A percentile compares a stretch with the other conserved stretches of the same genome.
Conservation (phyloP, 2,113 vertebrate genomes). For the Misgurnus mizolepis region DNA sequence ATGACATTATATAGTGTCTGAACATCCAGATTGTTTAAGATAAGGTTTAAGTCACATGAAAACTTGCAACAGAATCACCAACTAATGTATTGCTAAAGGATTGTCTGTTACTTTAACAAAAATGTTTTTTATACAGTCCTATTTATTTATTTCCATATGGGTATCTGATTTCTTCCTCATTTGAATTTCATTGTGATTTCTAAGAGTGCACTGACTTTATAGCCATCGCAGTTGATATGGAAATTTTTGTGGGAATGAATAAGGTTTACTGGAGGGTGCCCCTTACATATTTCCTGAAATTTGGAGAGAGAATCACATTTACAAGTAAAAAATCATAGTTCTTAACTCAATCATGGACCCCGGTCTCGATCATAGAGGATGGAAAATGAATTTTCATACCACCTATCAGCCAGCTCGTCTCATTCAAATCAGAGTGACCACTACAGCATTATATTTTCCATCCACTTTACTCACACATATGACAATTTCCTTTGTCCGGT, state of each 20-base stretch:
- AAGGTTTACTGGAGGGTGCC: not conserved
- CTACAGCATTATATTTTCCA: constrained; percentile 60
- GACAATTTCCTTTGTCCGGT: constrained; percentile 51
- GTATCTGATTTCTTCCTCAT: constrained; percentile 7
- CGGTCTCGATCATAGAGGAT: constrained; percentile 47
- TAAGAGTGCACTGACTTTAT: constrained; percentile 17
- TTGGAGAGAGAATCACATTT: no score
- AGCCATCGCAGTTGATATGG: constrained; percentile 3
- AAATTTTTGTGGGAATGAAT: constrained; percentile 32
- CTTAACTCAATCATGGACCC: constrained; percentile 19
- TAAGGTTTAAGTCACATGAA: not conserved
- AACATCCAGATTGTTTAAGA: not conserved
- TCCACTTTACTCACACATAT: constrained; percentile 49
- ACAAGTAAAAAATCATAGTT: constrained; percentile 2
- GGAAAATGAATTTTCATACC: constrained; percentile 66
- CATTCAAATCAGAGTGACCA: constrained; percentile 65
- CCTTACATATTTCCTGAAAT: not conserved
- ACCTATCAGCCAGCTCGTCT: constrained; percentile 56
- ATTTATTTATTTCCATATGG: not conserved
- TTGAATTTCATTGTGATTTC: constrained; percentile 9
- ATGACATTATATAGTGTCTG: not conserved
- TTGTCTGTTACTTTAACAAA: not conserved
- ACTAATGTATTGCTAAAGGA: not conserved
- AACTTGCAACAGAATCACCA: not conserved
- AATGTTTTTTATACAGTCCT: not conserved